Base-by-base conservation (phyloP, 2,797 vertebrate species). In the Sebastes minor region DNA sequence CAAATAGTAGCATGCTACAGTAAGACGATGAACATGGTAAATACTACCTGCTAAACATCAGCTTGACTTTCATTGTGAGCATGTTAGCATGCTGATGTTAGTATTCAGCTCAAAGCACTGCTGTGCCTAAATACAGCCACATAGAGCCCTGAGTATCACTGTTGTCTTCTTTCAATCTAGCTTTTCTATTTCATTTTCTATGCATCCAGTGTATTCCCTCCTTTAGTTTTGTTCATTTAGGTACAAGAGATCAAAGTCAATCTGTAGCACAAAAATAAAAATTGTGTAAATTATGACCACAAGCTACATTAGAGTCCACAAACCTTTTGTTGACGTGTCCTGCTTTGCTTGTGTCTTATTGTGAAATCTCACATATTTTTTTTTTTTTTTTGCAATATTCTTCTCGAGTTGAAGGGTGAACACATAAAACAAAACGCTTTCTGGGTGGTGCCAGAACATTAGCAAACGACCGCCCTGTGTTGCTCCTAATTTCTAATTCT, bases 401-500 rank as follows among this genome's bases (percentile, higher is more conserved):
- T 23, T 8, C 25, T 10, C 12, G 7, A 82, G 42, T 20, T 81
- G 14, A 56, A 61, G 27, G n/a, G 60, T 59, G 11, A 71, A 82
- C 59, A 65, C 42, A 68, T 59, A 22, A 25, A 63, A 76, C 32
- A 61, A 60, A 84, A 60, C 11, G 5, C 5, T 60, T 14, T 69
- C 35, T 64, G 12, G 49, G 14, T 12, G 22, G 14, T 64, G 38
- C 66, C 55, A 25, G 35, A 62, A 64, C 38, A n/a, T 22, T 2
- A 11, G 13, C 20, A 65, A 81, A 65, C 25, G 7, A 71, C 57
- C n/a, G 2, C 57, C 71, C 27, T 18, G 46, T 46, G 70, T 59
- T 69, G 66, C 70, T 74, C 65, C 18, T 30, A 42, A 57, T 79
- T 68, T 81, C 57, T 84, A 77, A 79, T 83, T 84, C 78, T 78